Conservation (phyloP, 1,140 invertebrate species). For the Agrypnia vestita region DNA sequence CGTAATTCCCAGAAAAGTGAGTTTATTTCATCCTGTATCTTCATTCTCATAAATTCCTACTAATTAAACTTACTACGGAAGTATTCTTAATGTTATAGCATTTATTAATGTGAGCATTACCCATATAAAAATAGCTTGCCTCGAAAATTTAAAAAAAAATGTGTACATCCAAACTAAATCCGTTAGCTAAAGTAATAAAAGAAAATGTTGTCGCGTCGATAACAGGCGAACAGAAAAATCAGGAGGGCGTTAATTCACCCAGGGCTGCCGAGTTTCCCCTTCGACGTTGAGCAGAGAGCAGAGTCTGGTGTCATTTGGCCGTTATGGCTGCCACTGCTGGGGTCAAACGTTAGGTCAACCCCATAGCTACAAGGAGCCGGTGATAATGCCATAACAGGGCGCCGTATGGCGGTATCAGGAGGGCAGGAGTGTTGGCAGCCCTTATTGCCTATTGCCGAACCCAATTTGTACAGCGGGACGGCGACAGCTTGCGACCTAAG, state of each 20-base stretch:
- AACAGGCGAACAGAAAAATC: conserved; percentile 23
- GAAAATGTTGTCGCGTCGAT: neutral
- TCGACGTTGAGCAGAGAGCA: conserved; percentile 21
- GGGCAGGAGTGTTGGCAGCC: conserved; percentile 36
- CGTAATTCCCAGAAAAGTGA: too few relatives aligned
- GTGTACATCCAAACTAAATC: too few relatives aligned
- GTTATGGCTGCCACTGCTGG: conserved; percentile 46
- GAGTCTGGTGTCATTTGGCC: conserved; percentile 54
- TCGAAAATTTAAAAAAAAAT: too few relatives aligned
- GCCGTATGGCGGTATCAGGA: conserved; percentile 45
- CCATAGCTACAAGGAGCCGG: conserved; percentile 51
- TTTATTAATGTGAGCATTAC: too few relatives aligned
- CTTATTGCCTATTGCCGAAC: conserved; percentile 44
- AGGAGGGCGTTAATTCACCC: conserved; percentile 4
- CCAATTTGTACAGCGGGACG: conserved; percentile 45
- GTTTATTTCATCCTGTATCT: too few relatives aligned
- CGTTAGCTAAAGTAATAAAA: too few relatives aligned
- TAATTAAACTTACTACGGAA: too few relatives aligned
- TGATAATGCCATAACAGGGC: conserved; percentile 49
- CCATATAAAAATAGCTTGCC: too few relatives aligned
- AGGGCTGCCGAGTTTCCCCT: conserved; percentile 16
- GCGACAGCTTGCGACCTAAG: conserved; percentile 45
- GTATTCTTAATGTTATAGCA: too few relatives aligned
- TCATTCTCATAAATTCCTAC: too few relatives aligned
- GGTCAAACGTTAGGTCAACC: conserved; percentile 49